phyloP scores from a whole-genome alignment of 2,113 vertebrate species.

The Psilopsiagon aymara region DNA sequence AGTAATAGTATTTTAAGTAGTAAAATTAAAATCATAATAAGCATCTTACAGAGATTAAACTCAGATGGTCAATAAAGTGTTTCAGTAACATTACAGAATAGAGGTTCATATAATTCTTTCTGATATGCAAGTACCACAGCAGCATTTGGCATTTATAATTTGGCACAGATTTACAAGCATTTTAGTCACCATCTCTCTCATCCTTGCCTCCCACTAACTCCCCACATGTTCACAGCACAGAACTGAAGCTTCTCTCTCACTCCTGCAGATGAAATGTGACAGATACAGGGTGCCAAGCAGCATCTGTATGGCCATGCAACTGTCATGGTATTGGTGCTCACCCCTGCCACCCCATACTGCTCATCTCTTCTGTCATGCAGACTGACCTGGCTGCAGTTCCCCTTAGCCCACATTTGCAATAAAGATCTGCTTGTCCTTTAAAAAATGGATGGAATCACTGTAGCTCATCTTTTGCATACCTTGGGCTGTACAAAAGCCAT shows the following conservation, averaged over 20 bases:
- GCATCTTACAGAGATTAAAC: slow-evolving; percentile 23
- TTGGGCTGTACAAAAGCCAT: not conserved
- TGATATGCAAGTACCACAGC: not conserved
- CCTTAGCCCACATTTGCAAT: not conserved
- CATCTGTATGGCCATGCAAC: not conserved
- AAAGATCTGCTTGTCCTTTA: not conserved
- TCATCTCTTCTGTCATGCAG: not conserved
- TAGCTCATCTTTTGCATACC: not conserved
- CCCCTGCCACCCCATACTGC: no score
- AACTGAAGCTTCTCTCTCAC: not conserved
- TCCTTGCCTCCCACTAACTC: not conserved
- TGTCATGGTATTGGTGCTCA: not conserved
- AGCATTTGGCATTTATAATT: not conserved
- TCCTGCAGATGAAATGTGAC: not conserved
- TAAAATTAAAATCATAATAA: slow-evolving; percentile 31
- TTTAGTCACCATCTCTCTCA: not conserved
- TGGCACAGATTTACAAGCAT: not conserved
- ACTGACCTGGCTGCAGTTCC: not conserved
- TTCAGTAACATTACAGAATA: slow-evolving; percentile 31
- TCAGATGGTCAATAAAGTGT: slow-evolving; percentile 14
- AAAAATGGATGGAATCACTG: not conserved
- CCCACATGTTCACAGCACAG: not conserved
- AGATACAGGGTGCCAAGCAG: not conserved
- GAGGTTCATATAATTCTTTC: not conserved
- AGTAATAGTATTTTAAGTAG: not conserved